phyloP scores from a whole-genome alignment of 2,113 vertebrate genomes.

The Rhinogobius similis region DNA sequence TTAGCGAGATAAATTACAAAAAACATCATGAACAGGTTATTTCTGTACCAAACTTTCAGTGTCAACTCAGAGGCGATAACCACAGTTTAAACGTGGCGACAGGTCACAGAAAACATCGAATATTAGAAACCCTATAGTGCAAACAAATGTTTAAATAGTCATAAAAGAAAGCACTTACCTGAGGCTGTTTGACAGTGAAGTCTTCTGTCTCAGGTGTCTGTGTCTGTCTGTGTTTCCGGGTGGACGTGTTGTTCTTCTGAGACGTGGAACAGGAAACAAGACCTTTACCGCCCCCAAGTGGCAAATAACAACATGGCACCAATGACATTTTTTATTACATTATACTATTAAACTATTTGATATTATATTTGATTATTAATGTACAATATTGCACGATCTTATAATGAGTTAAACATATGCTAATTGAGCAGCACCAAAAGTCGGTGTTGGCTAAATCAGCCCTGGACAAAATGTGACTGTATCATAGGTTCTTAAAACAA shows the following conservation, averaged over 20 bases:
- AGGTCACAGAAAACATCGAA: not conserved
- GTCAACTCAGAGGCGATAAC: no score
- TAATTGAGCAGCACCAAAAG: no score
- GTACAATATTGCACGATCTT: not conserved
- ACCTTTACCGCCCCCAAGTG: not conserved
- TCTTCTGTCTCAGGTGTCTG: not conserved
- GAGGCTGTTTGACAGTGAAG: not conserved
- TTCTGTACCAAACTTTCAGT: not conserved
- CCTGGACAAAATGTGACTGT: not conserved
- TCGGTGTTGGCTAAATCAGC: not conserved
- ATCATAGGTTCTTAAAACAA: no score
- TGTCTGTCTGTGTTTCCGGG: constrained; percentile 6
- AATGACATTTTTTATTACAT: no score
- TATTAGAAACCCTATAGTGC: not conserved
- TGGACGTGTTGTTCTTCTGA: not conserved
- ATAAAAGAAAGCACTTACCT: not conserved
- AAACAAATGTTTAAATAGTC: not conserved
- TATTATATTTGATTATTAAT: not conserved
- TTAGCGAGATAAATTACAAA: not conserved
- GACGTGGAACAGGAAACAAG: not conserved
- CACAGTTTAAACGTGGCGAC: not conserved
- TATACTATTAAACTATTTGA: not conserved
- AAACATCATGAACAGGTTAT: not conserved
- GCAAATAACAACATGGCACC: not conserved
- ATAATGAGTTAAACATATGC: no score